Evolutionary conservation across 2,888 invertebrate genomes (phyloP).

Genomic region (Bombyx huttoni): DNA sequence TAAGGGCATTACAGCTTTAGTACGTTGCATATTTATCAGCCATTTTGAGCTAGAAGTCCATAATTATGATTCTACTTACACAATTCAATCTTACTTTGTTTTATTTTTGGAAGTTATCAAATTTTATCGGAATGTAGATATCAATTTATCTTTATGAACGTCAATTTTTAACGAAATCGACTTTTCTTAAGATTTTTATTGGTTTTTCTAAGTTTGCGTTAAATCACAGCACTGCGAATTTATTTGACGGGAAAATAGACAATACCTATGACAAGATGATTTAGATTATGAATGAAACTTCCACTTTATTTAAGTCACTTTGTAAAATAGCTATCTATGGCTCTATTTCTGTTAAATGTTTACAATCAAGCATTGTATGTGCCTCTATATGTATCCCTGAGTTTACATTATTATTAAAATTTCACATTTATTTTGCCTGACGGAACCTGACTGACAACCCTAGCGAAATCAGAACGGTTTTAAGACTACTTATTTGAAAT

Average conservation of each 20-base stretch:
- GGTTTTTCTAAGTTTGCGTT: background rate
- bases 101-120: background rate
- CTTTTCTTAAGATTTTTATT: background rate
- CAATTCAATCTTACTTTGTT: background rate
- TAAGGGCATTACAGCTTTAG: conserved; percentile 59
- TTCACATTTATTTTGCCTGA: background rate
- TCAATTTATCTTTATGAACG: background rate
- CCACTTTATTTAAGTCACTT: no score
- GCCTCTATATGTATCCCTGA: no score
- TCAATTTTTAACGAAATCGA: background rate
- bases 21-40: conserved; percentile 25
- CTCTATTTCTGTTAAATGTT: no score
- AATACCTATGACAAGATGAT: no score
- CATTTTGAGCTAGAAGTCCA: background rate
- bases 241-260: no score
- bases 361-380: no score
- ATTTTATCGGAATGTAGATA: conserved; percentile 3
- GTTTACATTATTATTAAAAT: no score
- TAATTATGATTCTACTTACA: background rate
- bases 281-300: no score
- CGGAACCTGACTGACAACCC: conserved; percentile 16
- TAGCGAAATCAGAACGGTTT: conserved; percentile 15
- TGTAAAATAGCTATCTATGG: no score
- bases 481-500: background rate
- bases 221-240: no score